These are phyloP conservation scores for Desoria tigrina DNA, from an alignment of 2,888 invertebrate species.

Conservation along the genomic window DNA sequence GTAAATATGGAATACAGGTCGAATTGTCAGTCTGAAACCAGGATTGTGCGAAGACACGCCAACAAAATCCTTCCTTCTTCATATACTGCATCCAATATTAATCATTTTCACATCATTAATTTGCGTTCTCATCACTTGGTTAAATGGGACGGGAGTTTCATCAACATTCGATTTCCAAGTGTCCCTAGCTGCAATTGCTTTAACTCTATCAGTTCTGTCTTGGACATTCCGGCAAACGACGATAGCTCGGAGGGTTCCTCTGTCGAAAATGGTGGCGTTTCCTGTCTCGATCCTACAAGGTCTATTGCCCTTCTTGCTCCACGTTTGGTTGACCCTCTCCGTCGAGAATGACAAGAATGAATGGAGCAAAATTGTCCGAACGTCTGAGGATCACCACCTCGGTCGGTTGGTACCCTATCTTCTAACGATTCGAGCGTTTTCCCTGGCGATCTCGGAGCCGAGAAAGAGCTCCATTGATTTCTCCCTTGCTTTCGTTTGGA, in stretches of 20 bases:
- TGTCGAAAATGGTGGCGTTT: neutral
- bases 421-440: conserved; percentile 46
- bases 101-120: conserved; percentile 28
- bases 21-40: conserved; percentile 39
- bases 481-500: conserved; percentile 25
- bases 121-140: conserved; percentile 19
- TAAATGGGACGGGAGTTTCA: neutral
- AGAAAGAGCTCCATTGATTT: conserved; percentile 44
- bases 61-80: conserved; percentile 39
- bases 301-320: conserved; percentile 38
- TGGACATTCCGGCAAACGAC: conserved; percentile 6
- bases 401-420: conserved; percentile 39
- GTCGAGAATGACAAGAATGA: conserved; percentile 31
- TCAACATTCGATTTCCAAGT: neutral
- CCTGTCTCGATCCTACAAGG: conserved; percentile 28
- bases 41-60: conserved; percentile 49
- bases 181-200: neutral
- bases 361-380: conserved; percentile 17
- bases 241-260: conserved; percentile 11
- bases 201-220: neutral
- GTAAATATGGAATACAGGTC: conserved; percentile 26
- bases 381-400: conserved; percentile 35
- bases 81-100: conserved; percentile 39
- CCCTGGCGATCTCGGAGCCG: conserved; percentile 40
- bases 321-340: conserved; percentile 45